A percentile compares a stretch with the other conserved stretches of the same genome.
Conservation (phyloP, 1,140 invertebrate genomes). For the Oryctes rhinoceros region DNA sequence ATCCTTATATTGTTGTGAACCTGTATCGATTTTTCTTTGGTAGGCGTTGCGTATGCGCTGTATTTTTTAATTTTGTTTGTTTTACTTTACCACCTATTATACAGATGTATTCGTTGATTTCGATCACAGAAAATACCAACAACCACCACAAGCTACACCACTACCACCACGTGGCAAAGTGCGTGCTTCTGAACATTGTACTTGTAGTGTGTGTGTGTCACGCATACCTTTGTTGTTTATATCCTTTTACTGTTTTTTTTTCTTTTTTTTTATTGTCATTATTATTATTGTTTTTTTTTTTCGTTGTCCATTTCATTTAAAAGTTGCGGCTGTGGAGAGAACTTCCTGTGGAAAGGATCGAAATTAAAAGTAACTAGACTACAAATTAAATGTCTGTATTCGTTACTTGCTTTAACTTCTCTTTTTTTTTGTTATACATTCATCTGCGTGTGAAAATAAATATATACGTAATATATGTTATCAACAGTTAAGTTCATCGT, state of each 20-base stretch:
- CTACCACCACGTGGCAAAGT: constrained; percentile 7
- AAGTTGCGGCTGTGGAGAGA: constrained; percentile 42
- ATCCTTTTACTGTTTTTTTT: constrained; percentile 19
- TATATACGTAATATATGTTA: neutral
- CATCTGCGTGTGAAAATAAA: neutral
- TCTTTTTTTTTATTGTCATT: constrained; percentile 28
- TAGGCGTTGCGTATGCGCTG: constrained; percentile 12
- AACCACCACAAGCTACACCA: constrained; percentile 13
- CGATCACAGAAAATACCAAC: constrained; percentile 21
- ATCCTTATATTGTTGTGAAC: neutral
- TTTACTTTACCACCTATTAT: constrained; percentile 1
- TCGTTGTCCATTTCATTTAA: constrained; percentile 50
- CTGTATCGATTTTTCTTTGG: neutral
- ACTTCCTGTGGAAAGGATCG: neutral
- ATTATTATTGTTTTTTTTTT: constrained; percentile 35
- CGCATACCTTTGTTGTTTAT: constrained; percentile 4
- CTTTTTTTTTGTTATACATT: too few relatives aligned
- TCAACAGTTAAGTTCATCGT: neutral
- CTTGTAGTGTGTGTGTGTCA: constrained; percentile 41
- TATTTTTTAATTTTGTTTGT: neutral
- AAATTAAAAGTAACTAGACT: too few relatives aligned
- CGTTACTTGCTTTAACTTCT: too few relatives aligned
- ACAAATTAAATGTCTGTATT: too few relatives aligned
- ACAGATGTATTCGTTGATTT: constrained; percentile 3
- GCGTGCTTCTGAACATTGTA: constrained; percentile 23